These are phyloP conservation scores for Xestoiulus laeticollis DNA, from an alignment of 2,888 invertebrate species.

Conservation along the genomic window DNA sequence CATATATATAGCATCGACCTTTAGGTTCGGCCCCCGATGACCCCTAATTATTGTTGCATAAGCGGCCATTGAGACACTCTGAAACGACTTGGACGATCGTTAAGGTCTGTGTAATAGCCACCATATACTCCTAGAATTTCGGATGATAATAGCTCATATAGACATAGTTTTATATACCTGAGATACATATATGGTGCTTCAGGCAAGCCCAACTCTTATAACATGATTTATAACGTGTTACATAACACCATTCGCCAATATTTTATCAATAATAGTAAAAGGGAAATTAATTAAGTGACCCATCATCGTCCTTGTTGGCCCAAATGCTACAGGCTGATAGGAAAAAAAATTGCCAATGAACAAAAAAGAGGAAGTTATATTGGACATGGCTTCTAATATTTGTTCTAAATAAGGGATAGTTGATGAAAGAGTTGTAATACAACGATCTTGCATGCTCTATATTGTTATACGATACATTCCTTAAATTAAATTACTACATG, in stretches of 20 bases:
- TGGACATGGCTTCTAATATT: not conserved
- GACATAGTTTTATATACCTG: not conserved
- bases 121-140: not conserved
- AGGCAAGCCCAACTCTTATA: not conserved
- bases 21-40: conserved; percentile 10
- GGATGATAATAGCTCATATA: conserved; percentile 5
- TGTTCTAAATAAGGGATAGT: not conserved
- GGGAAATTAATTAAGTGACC: not conserved
- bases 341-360: not conserved
- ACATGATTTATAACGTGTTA: conserved; percentile 18
- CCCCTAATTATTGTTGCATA: not conserved
- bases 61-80: conserved; percentile 17
- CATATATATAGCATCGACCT: not conserved
- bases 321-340: not conserved
- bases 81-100: conserved; percentile 11
- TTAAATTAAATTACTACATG: no score
- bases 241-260: not conserved
- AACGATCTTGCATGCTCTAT: no score
- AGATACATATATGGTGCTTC: not conserved
- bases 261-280: conserved; percentile 1
- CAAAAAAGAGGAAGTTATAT: not conserved
- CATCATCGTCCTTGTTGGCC: not conserved
- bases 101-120: not conserved
- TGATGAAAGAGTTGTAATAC: not conserved
- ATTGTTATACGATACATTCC: no score